Base-by-base conservation (phyloP, 2,888 invertebrate species). In the Biston betularia region DNA sequence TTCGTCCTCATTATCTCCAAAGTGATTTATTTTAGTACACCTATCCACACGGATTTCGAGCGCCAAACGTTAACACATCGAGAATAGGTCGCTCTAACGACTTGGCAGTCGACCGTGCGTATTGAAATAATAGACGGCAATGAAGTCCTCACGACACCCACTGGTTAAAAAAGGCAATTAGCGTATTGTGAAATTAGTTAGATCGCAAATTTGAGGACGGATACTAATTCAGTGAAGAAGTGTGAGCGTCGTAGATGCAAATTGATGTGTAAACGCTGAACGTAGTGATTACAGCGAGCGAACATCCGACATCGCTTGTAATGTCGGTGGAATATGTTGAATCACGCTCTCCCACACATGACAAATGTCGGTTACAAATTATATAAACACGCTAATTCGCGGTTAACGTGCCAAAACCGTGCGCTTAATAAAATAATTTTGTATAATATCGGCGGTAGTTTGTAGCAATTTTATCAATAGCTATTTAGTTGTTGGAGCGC, bases 1-100 rank as follows among this genome's bases (percentile, higher is more conserved):
- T 92, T 90, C 84, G 89, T 85, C 85, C 90, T 92, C 92, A 92
- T 93, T 93, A 93, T 92, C 89, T 88, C 85, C 84, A 82, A 87
- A 91, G 89, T 88, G 90, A 91, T 92, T 92, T 92, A 93, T 93
- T 92, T 91, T 85, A 75, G 86, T 82, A 81, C 79, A 83, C 80
- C 81, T 84, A 85, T 84, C 85, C 80, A 83, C 80, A 76, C 62
- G 54, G 76, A 81, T 86, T 84, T 81, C 79, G 77, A 82, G 81
- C 80, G 84, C 76, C 85, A 79, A 85, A 81, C 84, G 85, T 89
- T 89, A 86, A 88, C 89, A 87, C 83, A 83, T 82, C 83, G 79
- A 85, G 87, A 84, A 89, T 89, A 88, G 90, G 85, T 86, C 87
- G 83, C 86, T 82, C 85, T 88, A 88, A 90, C 86, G 83, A 89